A percentile compares a stretch with the other conserved stretches of the same genome.
Conservation (phyloP, 2,797 vertebrate species). For the Antennarius maculatus region DNA sequence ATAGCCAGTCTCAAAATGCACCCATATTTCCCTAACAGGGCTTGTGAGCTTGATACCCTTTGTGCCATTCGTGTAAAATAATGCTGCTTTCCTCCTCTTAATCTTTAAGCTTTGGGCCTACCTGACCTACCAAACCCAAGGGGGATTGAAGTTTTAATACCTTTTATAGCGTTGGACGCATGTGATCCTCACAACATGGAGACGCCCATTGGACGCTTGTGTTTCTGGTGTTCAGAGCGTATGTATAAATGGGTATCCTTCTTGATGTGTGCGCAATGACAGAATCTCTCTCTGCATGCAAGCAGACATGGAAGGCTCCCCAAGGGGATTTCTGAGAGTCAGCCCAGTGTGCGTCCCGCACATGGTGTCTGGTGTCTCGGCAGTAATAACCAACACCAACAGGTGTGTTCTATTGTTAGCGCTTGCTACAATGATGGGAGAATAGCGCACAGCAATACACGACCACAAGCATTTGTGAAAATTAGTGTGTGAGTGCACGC, state of each 20-base stretch:
- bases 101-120: slow-evolving; percentile 14
- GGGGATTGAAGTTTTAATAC: slow-evolving; percentile 28
- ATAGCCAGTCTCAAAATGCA: slow-evolving; percentile 20
- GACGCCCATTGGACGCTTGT: slow-evolving; percentile 8
- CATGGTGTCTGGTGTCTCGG: slow-evolving; percentile 70
- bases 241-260: background rate
- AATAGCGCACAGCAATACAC: slow-evolving; percentile 59
- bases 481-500: slow-evolving; percentile 24
- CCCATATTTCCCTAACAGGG: slow-evolving; percentile 15
- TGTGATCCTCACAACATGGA: slow-evolving; percentile 28
- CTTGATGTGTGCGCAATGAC: slow-evolving; percentile 54
- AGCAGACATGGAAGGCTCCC: slow-evolving; percentile 41
- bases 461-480: slow-evolving; percentile 45
- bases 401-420: slow-evolving; percentile 81
- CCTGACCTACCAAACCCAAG: background rate
- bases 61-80: slow-evolving; percentile 15
- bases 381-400: slow-evolving; percentile 77
- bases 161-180: slow-evolving; percentile 54
- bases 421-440: slow-evolving; percentile 40
- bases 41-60: slow-evolving; percentile 19
- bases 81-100: slow-evolving; percentile 3
- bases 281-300: slow-evolving; percentile 59
- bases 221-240: slow-evolving; percentile 11
- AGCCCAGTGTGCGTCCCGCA: slow-evolving; percentile 62
- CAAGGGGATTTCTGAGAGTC: slow-evolving; percentile 48